Evolutionary conservation across 1,140 invertebrate species (phyloP).

Genomic region (Hydropsyche tenuis): DNA sequence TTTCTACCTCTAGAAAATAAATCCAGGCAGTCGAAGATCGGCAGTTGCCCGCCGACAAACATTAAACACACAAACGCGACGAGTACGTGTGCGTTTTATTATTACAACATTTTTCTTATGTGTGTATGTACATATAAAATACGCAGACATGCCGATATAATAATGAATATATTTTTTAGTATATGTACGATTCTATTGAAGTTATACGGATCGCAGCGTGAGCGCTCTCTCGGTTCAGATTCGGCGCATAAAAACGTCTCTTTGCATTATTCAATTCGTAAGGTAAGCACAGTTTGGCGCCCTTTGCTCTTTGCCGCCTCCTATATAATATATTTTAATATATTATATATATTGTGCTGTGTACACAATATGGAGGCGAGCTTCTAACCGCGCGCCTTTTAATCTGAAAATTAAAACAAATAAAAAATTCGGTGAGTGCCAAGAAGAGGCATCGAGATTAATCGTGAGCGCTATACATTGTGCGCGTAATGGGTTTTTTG

Average conservation of each 20-base stretch:
- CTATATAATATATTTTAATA: no score
- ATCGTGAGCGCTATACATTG: background rate
- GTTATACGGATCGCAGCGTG: conserved; percentile 18
- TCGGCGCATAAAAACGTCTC: conserved; percentile 30
- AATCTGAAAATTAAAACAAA: no score
- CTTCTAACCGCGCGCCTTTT: no score
- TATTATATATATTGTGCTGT: no score
- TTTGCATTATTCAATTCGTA: conserved; percentile 42
- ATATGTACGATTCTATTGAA: background rate
- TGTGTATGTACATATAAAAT: no score
- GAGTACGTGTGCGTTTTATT: background rate
- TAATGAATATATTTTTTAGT: background rate
- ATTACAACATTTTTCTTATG: background rate
- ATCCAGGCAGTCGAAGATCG: background rate
- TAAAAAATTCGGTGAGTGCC: background rate
- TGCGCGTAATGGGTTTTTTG: conserved; percentile 13
- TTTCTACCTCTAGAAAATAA: background rate
- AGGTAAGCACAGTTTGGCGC: conserved; percentile 38
- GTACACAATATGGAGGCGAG: no score
- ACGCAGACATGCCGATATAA: no score
- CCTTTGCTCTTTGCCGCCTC: conserved; percentile 32
- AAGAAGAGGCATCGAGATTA: conserved; percentile 6
- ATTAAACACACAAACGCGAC: background rate
- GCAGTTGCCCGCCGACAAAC: background rate
- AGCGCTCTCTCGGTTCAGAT: conserved; percentile 4